Base-by-base conservation (phyloP, 2,888 invertebrate species). In the Elmis aenea region DNA sequence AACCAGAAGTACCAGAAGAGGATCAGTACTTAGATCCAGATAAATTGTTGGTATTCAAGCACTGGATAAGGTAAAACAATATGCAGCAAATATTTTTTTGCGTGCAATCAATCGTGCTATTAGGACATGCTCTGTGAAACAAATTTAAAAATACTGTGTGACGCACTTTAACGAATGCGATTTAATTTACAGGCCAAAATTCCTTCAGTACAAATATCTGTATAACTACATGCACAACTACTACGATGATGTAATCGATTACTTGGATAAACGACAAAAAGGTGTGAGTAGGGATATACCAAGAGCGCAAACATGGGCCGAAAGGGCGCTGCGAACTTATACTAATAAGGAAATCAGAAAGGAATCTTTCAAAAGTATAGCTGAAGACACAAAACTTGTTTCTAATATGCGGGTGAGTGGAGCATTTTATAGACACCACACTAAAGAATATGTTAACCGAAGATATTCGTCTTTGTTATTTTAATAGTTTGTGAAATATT, bases 211-310 rank as follows among this genome's bases (percentile, higher is more conserved):
- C 72, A 79, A 74, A 61, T 89, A 88, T 65, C 73, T 87, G 65
- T 85, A 83, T 70, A 82, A 88, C 66, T 90, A 89, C 71, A 79
- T 83, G 69, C 79, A 81, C 67, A 88, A 85, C 69, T 90, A 90
- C 66, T 90, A 89, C 68, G 81, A 88, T 61, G 88, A 89, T 62
- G 81, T 86, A 42, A 85, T 90, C 65, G 81, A 83, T 59, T 90
- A 83, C 69, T 67, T 90, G 68, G 83, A 90, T 65, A 79, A 82
- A 59, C 76, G 85, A 53, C 77, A 81, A 66, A 73, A 74, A 49
- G 89, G 89, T 0, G 45, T 68, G 13, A 37, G 58, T 12, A 75
- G 82, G 28, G 88, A 88, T 52, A 73, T 75, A 41, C 90, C 89
- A 1, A 73, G 81, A 34, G 79, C 89, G 9, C 85, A 89, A 68